Evolutionary conservation across 35 echinoderm and acorn worm genomes (phyloP).

Genomic region (Apostichopus parvimensis): DNA sequence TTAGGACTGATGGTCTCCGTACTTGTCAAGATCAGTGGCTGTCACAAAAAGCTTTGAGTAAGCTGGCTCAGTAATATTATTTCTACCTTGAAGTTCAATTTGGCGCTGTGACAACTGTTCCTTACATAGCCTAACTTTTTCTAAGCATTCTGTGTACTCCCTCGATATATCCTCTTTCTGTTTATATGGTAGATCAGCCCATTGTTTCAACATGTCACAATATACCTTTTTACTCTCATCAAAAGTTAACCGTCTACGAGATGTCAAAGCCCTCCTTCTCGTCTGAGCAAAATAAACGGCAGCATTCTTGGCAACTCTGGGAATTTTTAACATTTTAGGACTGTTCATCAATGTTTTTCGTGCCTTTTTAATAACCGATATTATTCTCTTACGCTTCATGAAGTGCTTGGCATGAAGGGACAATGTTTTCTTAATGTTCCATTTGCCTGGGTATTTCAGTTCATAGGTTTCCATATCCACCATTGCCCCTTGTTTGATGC

Average conservation of each 20-base stretch:
- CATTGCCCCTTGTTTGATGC: not conserved
- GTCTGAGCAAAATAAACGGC: constrained; percentile 4
- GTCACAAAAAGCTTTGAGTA: not conserved
- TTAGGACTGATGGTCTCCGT: no score
- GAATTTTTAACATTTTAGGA: not conserved
- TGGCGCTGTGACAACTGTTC: not conserved
- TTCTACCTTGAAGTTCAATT: not conserved
- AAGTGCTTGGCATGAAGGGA: constrained; percentile 24
- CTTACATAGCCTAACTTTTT: not conserved
- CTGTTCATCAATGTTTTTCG: not conserved
- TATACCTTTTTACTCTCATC: not conserved
- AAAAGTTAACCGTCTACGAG: not conserved
- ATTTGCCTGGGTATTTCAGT: not conserved
- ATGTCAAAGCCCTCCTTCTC: not conserved
- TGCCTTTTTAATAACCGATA: constrained; percentile 3
- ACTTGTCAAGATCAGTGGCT: no score
- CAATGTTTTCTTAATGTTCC: not conserved
- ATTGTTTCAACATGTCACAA: not conserved
- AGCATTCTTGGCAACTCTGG: not conserved
- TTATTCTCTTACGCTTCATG: not conserved
- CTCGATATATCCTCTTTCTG: not conserved
- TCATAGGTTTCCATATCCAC: not conserved
- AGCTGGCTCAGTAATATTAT: not conserved
- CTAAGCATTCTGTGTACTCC: not conserved
- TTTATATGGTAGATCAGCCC: not conserved